A percentile compares a stretch with the other conserved stretches of the same genome.
phyloP scores from a whole-genome alignment of 2,888 invertebrate species.

The Phanerotoma sp. region DNA sequence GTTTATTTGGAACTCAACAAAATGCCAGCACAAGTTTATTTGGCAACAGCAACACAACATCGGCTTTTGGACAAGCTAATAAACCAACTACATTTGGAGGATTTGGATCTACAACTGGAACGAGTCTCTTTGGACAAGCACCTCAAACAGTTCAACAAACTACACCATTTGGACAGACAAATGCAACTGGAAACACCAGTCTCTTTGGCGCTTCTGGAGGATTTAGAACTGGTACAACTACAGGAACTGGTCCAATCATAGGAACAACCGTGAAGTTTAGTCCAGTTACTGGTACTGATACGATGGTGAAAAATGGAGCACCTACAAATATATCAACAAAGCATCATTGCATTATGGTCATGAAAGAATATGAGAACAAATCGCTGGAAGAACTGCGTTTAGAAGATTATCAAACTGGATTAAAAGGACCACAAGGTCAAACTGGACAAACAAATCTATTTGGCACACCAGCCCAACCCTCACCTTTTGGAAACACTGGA shows the following conservation, averaged over 20 bases:
- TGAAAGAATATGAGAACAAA: constrained; percentile 97
- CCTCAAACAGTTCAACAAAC: constrained; percentile 53
- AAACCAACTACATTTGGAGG: constrained; percentile 63
- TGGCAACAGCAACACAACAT: constrained; percentile 60
- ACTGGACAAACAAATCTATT: constrained; percentile 59
- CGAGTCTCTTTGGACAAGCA: constrained; percentile 67
- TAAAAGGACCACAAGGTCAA: constrained; percentile 75
- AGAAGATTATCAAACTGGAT: constrained; percentile 89
- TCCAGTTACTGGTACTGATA: constrained; percentile 85
- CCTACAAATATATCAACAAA: constrained; percentile 86
- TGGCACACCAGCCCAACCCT: constrained; percentile 53
- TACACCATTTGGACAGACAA: constrained; percentile 59
- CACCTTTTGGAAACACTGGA: constrained; percentile 59
- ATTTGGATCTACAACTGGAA: constrained; percentile 62
- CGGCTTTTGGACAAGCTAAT: constrained; percentile 67
- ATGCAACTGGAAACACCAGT: constrained; percentile 58
- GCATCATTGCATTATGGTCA: constrained; percentile 96
- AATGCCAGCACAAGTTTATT: constrained; percentile 65
- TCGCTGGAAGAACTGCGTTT: constrained; percentile 91
- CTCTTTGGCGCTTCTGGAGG: constrained; percentile 56
- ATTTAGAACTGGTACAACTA: constrained; percentile 43
- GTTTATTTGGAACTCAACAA: constrained; percentile 59
- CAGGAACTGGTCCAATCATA: constrained; percentile 57
- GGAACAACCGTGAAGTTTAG: constrained; percentile 85
- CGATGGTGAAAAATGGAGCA: constrained; percentile 85